Evolutionary conservation across 2,113 vertebrate genomes (phyloP).

Genomic region (Tragelaphus strepsiceros): DNA sequence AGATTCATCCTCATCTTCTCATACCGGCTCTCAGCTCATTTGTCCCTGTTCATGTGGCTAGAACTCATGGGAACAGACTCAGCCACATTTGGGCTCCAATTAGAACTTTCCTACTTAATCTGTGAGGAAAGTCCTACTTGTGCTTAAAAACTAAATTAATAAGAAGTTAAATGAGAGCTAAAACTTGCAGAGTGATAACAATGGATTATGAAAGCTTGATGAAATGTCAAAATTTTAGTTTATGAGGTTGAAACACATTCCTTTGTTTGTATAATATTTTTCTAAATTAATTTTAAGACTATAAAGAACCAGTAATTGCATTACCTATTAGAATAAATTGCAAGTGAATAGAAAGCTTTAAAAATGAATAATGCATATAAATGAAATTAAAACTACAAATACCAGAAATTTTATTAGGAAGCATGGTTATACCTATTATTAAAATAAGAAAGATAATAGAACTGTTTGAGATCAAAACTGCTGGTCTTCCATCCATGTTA

Average conservation of each 20-base stretch:
- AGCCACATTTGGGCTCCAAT: not conserved
- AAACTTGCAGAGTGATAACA: not conserved
- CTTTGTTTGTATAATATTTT: conserved; percentile 20
- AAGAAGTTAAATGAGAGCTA: not conserved
- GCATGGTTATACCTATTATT: conserved; percentile 14
- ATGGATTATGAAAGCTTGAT: not conserved
- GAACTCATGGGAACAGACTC: not conserved
- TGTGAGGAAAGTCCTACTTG: not conserved
- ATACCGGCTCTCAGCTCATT: not conserved
- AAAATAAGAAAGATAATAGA: conserved; percentile 48
- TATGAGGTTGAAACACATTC: not conserved
- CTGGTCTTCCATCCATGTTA: not conserved
- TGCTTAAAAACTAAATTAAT: conserved; percentile 16
- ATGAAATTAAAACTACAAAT: conserved; percentile 49
- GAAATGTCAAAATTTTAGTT: conserved; percentile 15
- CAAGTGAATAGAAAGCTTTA: conserved; percentile 37
- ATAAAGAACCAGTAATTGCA: conserved; percentile 50
- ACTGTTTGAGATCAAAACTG: conserved; percentile 3
- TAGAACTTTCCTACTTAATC: not conserved
- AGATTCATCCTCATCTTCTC: not conserved
- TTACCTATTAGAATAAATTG: conserved; percentile 49
- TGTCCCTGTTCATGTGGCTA: not conserved
- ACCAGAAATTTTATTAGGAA: conserved; percentile 38
- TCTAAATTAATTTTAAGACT: conserved; percentile 54
- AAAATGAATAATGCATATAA: conserved; percentile 46